A percentile compares a stretch with the other conserved stretches of the same genome.
Conservation (phyloP, 2,797 vertebrate genomes). For the Mergus octosetaceus region DNA sequence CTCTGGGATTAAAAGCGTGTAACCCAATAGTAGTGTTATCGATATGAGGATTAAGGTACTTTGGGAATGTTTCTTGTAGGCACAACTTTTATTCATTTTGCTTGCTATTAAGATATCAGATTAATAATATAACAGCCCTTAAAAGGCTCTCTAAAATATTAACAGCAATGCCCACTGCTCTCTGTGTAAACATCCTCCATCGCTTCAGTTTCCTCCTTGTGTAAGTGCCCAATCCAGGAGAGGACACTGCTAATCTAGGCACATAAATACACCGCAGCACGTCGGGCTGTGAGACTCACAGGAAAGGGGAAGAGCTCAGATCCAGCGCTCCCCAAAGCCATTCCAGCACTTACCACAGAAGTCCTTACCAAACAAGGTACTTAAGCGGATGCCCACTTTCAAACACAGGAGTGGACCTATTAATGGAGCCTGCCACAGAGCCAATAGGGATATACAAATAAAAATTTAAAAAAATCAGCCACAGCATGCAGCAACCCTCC, state of each 20-base stretch:
- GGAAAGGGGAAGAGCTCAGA: neutral
- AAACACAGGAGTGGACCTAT: neutral
- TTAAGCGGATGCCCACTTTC: neutral
- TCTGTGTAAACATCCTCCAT: neutral
- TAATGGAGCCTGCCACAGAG: neutral
- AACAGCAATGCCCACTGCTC: neutral
- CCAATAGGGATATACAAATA: neutral
- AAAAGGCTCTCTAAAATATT: neutral
- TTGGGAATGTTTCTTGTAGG: slow-evolving; percentile 31
- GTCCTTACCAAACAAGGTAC: neutral
- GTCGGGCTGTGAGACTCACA: accelerated
- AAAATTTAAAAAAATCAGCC: neutral
- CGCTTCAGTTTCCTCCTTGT: neutral
- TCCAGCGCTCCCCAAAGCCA: neutral
- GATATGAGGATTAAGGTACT: slow-evolving; percentile 84
- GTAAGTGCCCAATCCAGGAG: neutral
- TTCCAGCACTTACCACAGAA: neutral
- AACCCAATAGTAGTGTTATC: slow-evolving; percentile 85
- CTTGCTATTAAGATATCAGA: neutral
- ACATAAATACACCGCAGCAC: neutral
- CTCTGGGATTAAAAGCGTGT: slow-evolving; percentile 93
- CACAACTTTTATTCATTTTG: neutral
- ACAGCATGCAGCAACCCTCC: too few relatives aligned
- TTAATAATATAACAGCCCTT: neutral
- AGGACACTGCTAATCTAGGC: neutral